These are phyloP conservation scores for Cacoxenus indagator DNA, from an alignment of 2,888 invertebrate genomes.

Conservation along the genomic window DNA sequence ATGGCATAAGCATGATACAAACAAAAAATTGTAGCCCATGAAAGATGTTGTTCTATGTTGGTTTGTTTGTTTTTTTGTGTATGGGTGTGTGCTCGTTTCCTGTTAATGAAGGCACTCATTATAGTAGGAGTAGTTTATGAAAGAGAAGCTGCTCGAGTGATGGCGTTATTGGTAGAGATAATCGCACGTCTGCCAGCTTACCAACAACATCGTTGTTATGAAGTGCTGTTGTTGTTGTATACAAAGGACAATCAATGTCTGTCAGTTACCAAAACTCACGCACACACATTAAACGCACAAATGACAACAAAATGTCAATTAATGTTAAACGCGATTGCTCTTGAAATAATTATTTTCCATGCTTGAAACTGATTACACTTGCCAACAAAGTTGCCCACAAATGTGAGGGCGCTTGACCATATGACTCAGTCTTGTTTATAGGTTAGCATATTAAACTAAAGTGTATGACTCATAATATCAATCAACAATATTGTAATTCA, in stretches of 20 bases:
- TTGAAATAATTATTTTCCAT: constrained; percentile 1
- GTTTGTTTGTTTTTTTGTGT: neutral
- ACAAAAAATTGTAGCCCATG: neutral
- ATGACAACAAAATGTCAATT: constrained; percentile 44
- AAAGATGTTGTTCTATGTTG: neutral
- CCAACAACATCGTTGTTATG: neutral
- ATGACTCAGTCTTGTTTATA: no score
- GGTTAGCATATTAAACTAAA: no score
- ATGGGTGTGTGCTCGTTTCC: no score
- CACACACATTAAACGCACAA: constrained; percentile 33
- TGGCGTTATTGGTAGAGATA: neutral
- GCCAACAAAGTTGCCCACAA: neutral
- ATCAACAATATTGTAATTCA: no score
- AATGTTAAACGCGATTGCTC: constrained; percentile 24
- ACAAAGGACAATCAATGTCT: constrained; percentile 14
- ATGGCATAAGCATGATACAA: neutral
- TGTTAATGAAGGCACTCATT: neutral
- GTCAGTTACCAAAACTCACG: constrained; percentile 3
- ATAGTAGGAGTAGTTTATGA: no score
- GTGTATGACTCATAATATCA: no score
- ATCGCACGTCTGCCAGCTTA: neutral
- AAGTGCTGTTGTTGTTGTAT: constrained; percentile 5
- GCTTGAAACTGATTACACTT: neutral
- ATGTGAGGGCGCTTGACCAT: no score
- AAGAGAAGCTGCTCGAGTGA: no score